Percentiles rank a stretch among this genome's conserved stretches.
phyloP scores from a whole-genome alignment of 2,797 vertebrate genomes.

The Oreochromis grahami region DNA sequence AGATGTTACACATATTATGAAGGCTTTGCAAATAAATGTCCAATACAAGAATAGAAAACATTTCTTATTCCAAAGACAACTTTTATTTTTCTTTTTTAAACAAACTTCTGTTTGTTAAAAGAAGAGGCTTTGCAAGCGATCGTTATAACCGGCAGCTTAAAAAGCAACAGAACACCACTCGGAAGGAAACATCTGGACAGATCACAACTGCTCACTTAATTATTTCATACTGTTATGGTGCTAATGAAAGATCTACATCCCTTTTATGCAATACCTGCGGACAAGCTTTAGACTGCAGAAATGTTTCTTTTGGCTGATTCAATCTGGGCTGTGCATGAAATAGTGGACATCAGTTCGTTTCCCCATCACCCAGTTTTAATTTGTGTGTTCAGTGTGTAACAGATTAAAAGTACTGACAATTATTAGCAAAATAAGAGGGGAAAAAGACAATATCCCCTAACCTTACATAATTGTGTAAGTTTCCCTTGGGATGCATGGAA shows the following conservation, averaged over 20 bases:
- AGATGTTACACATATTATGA: not conserved
- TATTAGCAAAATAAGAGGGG: not conserved
- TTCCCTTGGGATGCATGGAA: not conserved
- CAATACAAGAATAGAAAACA: not conserved
- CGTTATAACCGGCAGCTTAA: constrained; percentile 55
- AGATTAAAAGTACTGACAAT: not conserved
- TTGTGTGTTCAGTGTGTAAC: not conserved
- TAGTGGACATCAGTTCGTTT: not conserved
- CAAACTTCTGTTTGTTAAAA: constrained; percentile 14
- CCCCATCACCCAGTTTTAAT: not conserved
- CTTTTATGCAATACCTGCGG: not conserved
- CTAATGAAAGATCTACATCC: not conserved
- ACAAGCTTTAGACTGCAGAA: not conserved
- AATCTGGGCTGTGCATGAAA: not conserved
- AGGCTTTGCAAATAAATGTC: not conserved
- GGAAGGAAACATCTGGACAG: constrained; percentile 6
- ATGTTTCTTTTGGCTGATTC: not conserved
- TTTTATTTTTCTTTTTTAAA: not conserved
- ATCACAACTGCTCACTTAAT: not conserved
- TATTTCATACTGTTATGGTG: not conserved
- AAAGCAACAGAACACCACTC: constrained; percentile 38
- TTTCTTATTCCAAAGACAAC: not conserved
- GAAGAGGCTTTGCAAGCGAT: constrained; percentile 27
- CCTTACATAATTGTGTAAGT: not conserved
- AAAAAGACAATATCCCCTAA: not conserved